Evolutionary conservation across 2,113 vertebrate species (phyloP), one percentile per base, ranked within the genome.

Genomic region (Euleptes europaea): DNA sequence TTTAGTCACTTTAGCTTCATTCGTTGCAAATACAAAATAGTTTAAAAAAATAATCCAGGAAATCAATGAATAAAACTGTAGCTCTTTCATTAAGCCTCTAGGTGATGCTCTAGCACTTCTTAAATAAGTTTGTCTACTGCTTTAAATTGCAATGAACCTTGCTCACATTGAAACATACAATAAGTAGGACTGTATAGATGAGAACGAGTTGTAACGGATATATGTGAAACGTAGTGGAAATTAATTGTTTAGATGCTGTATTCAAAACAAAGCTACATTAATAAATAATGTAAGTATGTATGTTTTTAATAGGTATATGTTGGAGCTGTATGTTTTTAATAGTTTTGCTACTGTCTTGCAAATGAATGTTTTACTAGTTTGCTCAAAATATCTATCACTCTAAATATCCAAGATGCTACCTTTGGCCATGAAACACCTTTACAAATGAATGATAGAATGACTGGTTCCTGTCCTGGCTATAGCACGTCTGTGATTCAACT

Each of bases 21-120:
- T 72, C 14, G 19, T 47, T 66, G 13, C 28, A 78, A 44, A 65
- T 28, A 26, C 10, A 13, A 78, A 31, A n/a, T 17, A 54, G 33
- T 38, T 0, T 33, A n/a, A 19, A n/a, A 23, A 77, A 57, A 51
- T 31, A 6, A 54, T 60, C 57, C 60, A 19, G 38, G 42, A 66
- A 74, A 47, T 57, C 49, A 7, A 26, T n/a, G 14, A 49, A 3
- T 15, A 35, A 3, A 15, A 7, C 2, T 89, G 92, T 60, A 88
- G 65, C 38, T 47, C 60, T 80, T 8, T 1, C 3, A 28, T 7
- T 1, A 1, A 4, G 31, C 87, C 95, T 73, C 86, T 21, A 94
- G 93, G 82, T 92, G 94, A 93, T 33, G 87, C 4, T 40, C 51
- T 8, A 49, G 70, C 77, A 78, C 77, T 8, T 26, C 1, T 19